These are phyloP conservation scores for Caenorhabditis briggsae DNA, from an alignment of 1,140 invertebrate species.

Conservation along the genomic window DNA sequence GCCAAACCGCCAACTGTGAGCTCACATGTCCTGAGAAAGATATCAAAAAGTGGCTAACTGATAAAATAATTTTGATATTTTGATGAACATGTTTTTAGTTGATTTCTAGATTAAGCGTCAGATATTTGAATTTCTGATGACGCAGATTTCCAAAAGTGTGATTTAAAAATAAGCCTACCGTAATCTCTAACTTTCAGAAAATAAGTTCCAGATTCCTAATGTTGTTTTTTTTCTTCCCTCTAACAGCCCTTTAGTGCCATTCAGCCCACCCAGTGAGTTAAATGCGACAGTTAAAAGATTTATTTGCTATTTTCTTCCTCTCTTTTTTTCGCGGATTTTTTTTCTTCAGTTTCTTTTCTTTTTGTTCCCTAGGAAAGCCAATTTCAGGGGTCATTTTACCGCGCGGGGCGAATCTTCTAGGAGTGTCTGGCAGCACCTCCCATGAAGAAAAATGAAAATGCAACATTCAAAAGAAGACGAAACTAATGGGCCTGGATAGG, in stretches of 20 bases:
- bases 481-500: constrained; percentile 16
- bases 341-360: background rate
- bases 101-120: no score
- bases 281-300: constrained; percentile 50
- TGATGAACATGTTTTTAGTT: no score
- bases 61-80: no score
- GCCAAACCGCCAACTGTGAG: no score
- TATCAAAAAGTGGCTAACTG: no score
- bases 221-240: no score
- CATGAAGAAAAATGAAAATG: constrained; percentile 31
- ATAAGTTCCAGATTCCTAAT: no score
- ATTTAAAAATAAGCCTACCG: no score
- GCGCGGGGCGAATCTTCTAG: background rate
- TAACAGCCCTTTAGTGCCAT: background rate
- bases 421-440: constrained; percentile 17
- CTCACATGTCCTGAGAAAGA: no score
- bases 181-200: no score
- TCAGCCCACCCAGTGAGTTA: constrained; percentile 30
- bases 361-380: background rate
- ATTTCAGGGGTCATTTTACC: constrained; percentile 21
- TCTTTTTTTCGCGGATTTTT: background rate
- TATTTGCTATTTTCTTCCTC: constrained; percentile 37
- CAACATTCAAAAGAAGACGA: background rate
- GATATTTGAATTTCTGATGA: no score
- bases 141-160: no score